These are phyloP conservation scores for Perizoma affinitatum DNA, from an alignment of 2,888 invertebrate genomes.

Conservation along the genomic window DNA sequence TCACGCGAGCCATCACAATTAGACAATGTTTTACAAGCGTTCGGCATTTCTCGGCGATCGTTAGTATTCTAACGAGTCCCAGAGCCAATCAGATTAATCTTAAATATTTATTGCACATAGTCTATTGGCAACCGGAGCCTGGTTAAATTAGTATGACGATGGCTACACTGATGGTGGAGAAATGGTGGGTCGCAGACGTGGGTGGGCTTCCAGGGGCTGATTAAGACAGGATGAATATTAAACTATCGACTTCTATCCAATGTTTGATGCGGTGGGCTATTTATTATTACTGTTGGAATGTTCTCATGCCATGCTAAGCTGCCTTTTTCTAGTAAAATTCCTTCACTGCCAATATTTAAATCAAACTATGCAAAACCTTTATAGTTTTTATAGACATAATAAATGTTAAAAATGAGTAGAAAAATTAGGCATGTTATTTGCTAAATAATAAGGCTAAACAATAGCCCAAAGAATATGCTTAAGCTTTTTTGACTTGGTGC, in stretches of 20 bases:
- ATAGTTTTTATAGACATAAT: too few relatives aligned
- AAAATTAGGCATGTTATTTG: neutral
- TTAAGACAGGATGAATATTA: conserved; percentile 79
- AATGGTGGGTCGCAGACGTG: conserved; percentile 73
- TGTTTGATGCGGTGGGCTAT: conserved; percentile 20
- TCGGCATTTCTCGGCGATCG: conserved; percentile 42
- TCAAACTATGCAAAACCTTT: neutral
- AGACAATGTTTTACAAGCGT: conserved; percentile 46
- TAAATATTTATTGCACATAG: conserved; percentile 83
- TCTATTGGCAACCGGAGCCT: conserved; percentile 70
- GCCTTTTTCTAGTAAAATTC: conserved; percentile 8
- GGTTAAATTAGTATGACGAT: conserved; percentile 81
- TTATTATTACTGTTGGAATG: conserved; percentile 25
- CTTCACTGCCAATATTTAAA: conserved; percentile 10
- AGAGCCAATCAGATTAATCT: conserved; percentile 80
- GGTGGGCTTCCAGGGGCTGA: conserved; percentile 74
- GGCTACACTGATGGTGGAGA: conserved; percentile 75
- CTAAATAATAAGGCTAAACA: conserved; percentile 34
- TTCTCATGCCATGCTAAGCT: conserved; percentile 14
- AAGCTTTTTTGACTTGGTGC: too few relatives aligned
- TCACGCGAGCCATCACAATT: conserved; percentile 42
- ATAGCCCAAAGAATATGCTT: too few relatives aligned
- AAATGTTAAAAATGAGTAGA: neutral
- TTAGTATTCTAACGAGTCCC: conserved; percentile 78
- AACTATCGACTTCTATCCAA: conserved; percentile 45